A percentile compares a stretch with the other conserved stretches of the same genome.
Conservation (phyloP, 2,113 vertebrate genomes). For the Eclectus roratus region DNA sequence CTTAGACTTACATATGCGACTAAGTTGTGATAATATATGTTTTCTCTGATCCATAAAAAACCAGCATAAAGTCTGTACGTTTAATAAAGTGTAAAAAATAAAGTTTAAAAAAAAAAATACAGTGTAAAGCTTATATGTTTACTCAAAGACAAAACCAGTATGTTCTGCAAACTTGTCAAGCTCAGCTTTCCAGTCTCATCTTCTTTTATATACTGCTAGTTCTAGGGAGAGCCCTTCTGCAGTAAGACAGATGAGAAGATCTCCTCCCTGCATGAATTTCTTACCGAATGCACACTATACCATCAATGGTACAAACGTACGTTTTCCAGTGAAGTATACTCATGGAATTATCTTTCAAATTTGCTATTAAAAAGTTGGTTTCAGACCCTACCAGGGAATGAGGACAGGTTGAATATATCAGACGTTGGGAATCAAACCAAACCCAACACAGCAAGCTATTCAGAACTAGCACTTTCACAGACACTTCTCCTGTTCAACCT, state of each 20-base stretch:
- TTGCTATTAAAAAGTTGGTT: not conserved
- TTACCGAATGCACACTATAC: not conserved
- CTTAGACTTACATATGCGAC: not conserved
- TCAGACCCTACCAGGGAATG: not conserved
- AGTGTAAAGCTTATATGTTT: not conserved
- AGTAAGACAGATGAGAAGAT: not conserved
- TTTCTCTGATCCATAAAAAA: not conserved
- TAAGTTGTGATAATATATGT: not conserved
- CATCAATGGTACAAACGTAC: rapidly evolving
- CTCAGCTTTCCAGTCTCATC: not conserved
- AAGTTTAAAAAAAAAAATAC: not conserved
- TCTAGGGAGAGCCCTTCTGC: not conserved
- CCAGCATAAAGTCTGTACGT: not conserved
- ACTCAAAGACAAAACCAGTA: not conserved
- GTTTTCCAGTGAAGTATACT: not conserved
- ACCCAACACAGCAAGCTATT: not conserved
- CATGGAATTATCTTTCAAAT: not conserved
- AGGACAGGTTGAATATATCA: not conserved
- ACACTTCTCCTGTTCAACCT: not conserved
- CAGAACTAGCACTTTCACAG: not conserved
- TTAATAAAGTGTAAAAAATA: too few relatives aligned
- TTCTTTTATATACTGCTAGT: not conserved
- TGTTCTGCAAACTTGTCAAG: not conserved
- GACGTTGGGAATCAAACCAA: not conserved
- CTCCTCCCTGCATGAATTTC: not conserved